Percentiles rank a stretch among this genome's conserved stretches.
These are phyloP conservation scores for Thunnus thynnus DNA, from an alignment of 2,113 vertebrate genomes.

Conservation along the genomic window DNA sequence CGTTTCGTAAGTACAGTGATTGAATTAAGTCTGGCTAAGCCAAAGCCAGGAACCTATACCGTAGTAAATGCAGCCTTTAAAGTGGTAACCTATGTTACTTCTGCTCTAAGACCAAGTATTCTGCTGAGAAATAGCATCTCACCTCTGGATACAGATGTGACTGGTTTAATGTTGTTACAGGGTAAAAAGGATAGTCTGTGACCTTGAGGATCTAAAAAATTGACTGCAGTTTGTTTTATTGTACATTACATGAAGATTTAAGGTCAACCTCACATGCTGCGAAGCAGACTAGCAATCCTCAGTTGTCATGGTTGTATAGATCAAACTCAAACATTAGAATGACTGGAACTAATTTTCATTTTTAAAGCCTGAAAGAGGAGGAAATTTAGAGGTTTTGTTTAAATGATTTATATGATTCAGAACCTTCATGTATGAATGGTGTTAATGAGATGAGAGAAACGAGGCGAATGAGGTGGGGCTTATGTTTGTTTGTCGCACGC, in stretches of 20 bases:
- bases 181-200: background rate
- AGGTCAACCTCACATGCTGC: background rate
- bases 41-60: constrained; percentile 17
- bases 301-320: background rate
- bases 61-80: constrained; percentile 23
- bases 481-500: background rate
- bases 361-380: background rate
- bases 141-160: background rate
- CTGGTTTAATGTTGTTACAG: background rate
- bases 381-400: background rate
- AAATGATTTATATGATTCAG: background rate
- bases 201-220: background rate
- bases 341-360: background rate
- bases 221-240: background rate
- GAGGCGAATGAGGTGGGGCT: background rate
- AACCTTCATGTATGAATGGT: background rate
- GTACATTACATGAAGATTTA: background rate
- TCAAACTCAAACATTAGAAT: background rate
- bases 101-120: constrained; percentile 1
- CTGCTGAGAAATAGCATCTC: constrained; percentile 8
- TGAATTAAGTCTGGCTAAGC: constrained; percentile 31
- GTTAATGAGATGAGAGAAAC: background rate
- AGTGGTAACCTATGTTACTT: constrained; percentile 24
- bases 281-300: background rate
- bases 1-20: constrained; percentile 34